phyloP scores from a whole-genome alignment of 2,888 invertebrate genomes.

The Andrena trimmerana region DNA sequence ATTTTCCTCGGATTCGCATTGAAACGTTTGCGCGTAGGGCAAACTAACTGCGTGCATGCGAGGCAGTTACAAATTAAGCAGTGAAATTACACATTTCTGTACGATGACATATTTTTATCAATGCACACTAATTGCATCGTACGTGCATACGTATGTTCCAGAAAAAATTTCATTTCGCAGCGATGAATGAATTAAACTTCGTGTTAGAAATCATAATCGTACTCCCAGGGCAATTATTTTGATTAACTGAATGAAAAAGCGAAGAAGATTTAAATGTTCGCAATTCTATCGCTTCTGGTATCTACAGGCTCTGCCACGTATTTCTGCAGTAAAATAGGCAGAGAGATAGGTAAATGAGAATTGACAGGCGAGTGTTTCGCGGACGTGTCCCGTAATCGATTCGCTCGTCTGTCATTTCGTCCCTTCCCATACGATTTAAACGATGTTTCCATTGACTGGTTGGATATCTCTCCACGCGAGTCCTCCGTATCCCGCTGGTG shows the following conservation, averaged over 20 bases:
- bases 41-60: background rate
- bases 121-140: background rate
- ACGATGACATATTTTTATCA: background rate
- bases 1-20: slow-evolving; percentile 1
- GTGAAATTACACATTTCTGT: background rate
- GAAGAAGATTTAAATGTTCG: too few species aligned
- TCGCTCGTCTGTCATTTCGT: slow-evolving; percentile 13
- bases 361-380: slow-evolving; percentile 6
- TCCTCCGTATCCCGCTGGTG: slow-evolving; percentile 30
- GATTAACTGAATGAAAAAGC: too few species aligned
- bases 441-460: slow-evolving; percentile 44
- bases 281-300: background rate
- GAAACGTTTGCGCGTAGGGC: background rate
- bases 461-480: slow-evolving; percentile 24
- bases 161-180: background rate
- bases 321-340: background rate
- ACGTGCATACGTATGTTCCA: background rate
- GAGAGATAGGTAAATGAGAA: background rate
- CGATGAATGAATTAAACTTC: background rate
- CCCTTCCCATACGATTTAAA: slow-evolving; percentile 36
- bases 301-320: background rate
- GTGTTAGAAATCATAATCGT: background rate
- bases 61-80: slow-evolving; percentile 11
- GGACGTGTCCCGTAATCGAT: slow-evolving; percentile 23
- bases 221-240: background rate